Conservation (phyloP, 92 coral and sea anemone genomes). For the Zoanthus solanderi region DNA sequence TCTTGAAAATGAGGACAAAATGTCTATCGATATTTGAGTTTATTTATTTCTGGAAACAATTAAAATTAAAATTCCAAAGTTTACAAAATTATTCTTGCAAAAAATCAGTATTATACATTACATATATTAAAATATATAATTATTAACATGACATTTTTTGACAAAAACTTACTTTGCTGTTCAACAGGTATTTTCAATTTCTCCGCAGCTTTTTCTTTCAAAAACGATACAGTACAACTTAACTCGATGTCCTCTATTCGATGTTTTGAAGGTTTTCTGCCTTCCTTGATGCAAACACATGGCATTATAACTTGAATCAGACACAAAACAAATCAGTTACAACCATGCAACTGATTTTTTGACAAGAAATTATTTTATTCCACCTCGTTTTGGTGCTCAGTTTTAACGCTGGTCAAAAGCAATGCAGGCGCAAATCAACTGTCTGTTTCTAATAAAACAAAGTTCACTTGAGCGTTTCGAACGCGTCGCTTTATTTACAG, state of each 20-base stretch:
- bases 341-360: not conserved
- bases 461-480: not conserved
- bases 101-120: too few relatives aligned
- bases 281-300: constrained; percentile 87
- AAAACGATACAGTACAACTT: constrained; percentile 69
- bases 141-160: too few relatives aligned
- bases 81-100: too few relatives aligned
- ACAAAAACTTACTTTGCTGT: constrained; percentile 77
- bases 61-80: too few relatives aligned
- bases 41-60: too few relatives aligned
- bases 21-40: too few relatives aligned
- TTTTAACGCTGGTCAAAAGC: not conserved
- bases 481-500: not conserved
- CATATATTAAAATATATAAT: too few relatives aligned
- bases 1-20: too few relatives aligned
- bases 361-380: not conserved
- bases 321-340: too few relatives aligned
- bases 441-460: not conserved
- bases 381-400: constrained; percentile 33
- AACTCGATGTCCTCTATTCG: constrained; percentile 84
- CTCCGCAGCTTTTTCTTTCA: constrained; percentile 84
- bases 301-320: constrained; percentile 69
- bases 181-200: constrained; percentile 74
- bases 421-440: not conserved
- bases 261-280: constrained; percentile 73